These are phyloP conservation scores for Dreissena polymorpha DNA, from an alignment of 1,140 invertebrate genomes.

Conservation along the genomic window DNA sequence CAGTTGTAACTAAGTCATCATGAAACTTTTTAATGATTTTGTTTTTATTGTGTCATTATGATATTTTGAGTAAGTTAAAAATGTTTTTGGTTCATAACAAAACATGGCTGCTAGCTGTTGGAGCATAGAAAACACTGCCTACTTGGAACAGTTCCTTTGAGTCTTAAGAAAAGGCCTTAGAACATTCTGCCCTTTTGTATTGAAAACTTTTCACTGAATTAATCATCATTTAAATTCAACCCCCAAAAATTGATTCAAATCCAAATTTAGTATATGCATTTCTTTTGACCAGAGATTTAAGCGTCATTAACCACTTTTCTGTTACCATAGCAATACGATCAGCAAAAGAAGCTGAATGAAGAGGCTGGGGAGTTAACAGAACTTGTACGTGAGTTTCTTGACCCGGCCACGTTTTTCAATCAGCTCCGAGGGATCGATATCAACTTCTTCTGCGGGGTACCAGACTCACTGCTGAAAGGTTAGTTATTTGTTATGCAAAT, in stretches of 20 bases:
- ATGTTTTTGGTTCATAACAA: too few relatives aligned
- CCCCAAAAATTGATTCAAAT: background rate
- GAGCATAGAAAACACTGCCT: too few relatives aligned
- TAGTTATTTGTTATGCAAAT: too few relatives aligned
- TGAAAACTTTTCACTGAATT: background rate
- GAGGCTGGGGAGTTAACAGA: constrained; percentile 65
- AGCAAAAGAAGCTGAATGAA: constrained; percentile 59
- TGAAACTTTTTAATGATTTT: too few relatives aligned
- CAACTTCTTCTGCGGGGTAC: constrained; percentile 81
- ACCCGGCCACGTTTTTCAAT: constrained; percentile 79
- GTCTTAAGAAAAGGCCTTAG: background rate
- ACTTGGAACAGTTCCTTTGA: too few relatives aligned
- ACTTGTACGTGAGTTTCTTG: constrained; percentile 68
- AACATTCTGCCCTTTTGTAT: background rate
- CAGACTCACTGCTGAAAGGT: constrained; percentile 81
- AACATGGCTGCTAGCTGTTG: too few relatives aligned
- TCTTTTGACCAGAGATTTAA: background rate
- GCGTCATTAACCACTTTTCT: background rate
- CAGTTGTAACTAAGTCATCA: too few relatives aligned
- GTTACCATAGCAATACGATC: constrained; percentile 57
- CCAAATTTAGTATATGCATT: background rate
- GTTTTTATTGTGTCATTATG: too few relatives aligned
- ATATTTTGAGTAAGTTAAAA: too few relatives aligned
- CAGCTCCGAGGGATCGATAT: constrained; percentile 76
- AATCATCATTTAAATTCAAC: background rate